Conservation (phyloP, 2,888 invertebrate genomes). For the Parnassius glacialis region DNA sequence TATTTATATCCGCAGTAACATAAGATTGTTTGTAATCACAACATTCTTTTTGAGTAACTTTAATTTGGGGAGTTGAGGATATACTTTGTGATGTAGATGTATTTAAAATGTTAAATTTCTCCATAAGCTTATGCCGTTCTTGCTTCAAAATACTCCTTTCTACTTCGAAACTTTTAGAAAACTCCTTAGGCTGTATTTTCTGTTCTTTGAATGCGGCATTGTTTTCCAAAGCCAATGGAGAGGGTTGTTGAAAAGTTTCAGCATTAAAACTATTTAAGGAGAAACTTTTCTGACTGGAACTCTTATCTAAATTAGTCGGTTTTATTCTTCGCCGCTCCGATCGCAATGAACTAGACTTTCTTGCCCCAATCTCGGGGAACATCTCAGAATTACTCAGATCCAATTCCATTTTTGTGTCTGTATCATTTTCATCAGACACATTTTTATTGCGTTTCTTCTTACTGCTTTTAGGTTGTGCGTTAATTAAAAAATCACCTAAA, state of each 20-base stretch:
- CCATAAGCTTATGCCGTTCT: constrained; percentile 70
- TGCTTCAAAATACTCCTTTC: constrained; percentile 69
- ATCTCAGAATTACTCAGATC: constrained; percentile 66
- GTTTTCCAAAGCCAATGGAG: constrained; percentile 54
- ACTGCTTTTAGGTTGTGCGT: constrained; percentile 49
- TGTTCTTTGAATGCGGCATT: constrained; percentile 64
- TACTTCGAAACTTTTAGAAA: constrained; percentile 54
- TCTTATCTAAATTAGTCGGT: constrained; percentile 71
- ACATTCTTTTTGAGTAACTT: constrained; percentile 54
- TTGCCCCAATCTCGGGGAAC: constrained; percentile 69
- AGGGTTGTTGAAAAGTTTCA: constrained; percentile 59
- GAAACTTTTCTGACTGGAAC: constrained; percentile 52
- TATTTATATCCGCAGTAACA: constrained; percentile 60
- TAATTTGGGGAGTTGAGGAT: constrained; percentile 51
- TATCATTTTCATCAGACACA: constrained; percentile 49
- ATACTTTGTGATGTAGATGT: constrained; percentile 51
- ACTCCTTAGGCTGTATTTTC: constrained; percentile 55
- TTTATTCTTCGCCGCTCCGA: constrained; percentile 73
- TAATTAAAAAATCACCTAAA: constrained; percentile 62
- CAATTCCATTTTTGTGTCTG: constrained; percentile 51
- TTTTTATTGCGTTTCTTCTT: constrained; percentile 61
- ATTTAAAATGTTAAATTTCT: constrained; percentile 69
- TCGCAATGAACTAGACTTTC: constrained; percentile 58
- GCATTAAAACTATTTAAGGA: constrained; percentile 62
- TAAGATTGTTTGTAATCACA: constrained; percentile 46